These are phyloP conservation scores for Acanthaster planci DNA, from an alignment of 35 echinoderm and acorn worm genomes.

Conservation along the genomic window DNA sequence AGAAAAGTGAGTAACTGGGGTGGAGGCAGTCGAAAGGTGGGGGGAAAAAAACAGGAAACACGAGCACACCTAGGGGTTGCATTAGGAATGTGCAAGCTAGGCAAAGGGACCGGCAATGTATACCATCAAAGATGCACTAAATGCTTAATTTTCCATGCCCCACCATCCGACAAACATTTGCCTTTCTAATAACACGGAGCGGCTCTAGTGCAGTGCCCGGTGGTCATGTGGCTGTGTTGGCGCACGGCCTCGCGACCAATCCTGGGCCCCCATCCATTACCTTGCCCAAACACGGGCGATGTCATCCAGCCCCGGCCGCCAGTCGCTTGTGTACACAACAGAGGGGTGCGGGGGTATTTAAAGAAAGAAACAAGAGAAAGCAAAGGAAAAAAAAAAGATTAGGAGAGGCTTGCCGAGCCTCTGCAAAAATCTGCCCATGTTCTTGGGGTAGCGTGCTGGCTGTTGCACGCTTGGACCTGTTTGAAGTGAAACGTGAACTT, in stretches of 20 bases:
- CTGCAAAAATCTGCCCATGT: background rate
- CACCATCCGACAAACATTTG: constrained; percentile 22
- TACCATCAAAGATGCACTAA: background rate
- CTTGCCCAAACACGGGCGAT: too few species aligned
- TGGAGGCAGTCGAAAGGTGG: constrained; percentile 14
- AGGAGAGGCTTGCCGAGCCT: background rate
- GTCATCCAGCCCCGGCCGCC: too few species aligned
- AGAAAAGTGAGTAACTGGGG: background rate
- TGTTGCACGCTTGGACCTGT: background rate
- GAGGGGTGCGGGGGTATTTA: too few species aligned
- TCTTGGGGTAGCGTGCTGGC: background rate
- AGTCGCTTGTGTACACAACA: too few species aligned
- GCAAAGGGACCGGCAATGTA: background rate
- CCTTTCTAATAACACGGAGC: constrained; percentile 8
- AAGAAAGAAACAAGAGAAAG: too few species aligned
- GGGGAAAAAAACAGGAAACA: background rate
- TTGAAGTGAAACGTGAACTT: constrained; percentile 7
- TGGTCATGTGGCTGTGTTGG: background rate
- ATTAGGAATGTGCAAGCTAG: background rate
- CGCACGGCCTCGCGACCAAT: too few species aligned
- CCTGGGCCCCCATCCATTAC: too few species aligned
- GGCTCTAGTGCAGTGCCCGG: constrained; percentile 5
- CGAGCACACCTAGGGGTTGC: constrained; percentile 1
- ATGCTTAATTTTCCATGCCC: constrained; percentile 25
- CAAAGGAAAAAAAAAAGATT: too few species aligned